These are phyloP conservation scores for Catostylus mosaicus DNA, from an alignment of 30 jellyfish, hydroid and myxozoan species.

Conservation along the genomic window DNA sequence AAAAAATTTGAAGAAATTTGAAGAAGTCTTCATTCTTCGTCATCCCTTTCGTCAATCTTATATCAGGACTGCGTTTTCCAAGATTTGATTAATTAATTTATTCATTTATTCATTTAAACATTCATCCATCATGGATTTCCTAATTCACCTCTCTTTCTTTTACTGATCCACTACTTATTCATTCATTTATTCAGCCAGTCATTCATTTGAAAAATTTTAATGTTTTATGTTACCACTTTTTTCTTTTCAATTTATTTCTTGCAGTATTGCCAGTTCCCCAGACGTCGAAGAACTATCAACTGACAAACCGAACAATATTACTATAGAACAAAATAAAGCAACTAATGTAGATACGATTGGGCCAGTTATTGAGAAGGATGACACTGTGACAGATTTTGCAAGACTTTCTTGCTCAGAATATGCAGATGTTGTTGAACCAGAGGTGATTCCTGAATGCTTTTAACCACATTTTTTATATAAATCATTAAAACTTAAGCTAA, in stretches of 20 bases:
- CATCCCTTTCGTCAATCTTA: too few species aligned
- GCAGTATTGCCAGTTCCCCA: slow-evolving; percentile 16
- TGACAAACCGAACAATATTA: not conserved
- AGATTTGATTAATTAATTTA: too few species aligned
- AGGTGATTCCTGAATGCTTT: too few species aligned
- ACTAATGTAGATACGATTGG: not conserved
- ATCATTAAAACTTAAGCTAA: too few species aligned
- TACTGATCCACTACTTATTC: not conserved
- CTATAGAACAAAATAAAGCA: not conserved
- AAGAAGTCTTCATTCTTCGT: too few species aligned
- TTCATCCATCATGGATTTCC: too few species aligned
- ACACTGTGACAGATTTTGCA: not conserved
- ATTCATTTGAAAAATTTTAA: too few species aligned
- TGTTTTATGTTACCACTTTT: not conserved
- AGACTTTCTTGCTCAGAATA: not conserved
- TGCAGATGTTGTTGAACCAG: not conserved
- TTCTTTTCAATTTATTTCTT: not conserved
- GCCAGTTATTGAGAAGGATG: not conserved
- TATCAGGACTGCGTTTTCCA: too few species aligned
- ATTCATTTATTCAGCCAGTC: not conserved
- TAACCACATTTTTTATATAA: too few species aligned
- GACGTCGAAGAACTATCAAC: not conserved
- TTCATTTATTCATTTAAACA: not conserved
- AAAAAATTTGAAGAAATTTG: too few species aligned
- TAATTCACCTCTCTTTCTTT: too few species aligned